phyloP scores from a whole-genome alignment of 2,888 invertebrate genomes.

The Apodemia hepburni region DNA sequence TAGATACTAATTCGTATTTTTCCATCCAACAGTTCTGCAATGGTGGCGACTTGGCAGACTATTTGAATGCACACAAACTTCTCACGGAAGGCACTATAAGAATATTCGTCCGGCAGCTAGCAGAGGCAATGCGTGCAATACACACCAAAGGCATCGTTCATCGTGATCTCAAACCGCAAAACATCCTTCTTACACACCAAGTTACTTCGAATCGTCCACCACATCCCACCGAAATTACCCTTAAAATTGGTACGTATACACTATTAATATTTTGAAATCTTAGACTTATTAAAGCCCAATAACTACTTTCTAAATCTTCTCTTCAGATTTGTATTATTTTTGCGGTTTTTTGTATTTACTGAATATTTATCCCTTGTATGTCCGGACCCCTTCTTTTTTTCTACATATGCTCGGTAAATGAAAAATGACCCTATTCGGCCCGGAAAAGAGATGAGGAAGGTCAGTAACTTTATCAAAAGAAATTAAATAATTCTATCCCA shows the following conservation, averaged over 20 bases:
- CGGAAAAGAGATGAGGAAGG: too few species aligned
- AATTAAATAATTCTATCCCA: too few species aligned
- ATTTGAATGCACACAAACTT: slow-evolving; percentile 95
- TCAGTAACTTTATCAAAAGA: too few species aligned
- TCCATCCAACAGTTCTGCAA: slow-evolving; percentile 91
- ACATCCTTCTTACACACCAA: slow-evolving; percentile 96
- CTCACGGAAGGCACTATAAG: slow-evolving; percentile 98
- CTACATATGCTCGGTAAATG: too few species aligned
- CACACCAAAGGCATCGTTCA: slow-evolving; percentile 99
- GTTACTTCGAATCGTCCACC: slow-evolving; percentile 82
- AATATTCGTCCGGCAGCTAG: slow-evolving; percentile 96
- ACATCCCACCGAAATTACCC: slow-evolving; percentile 89
- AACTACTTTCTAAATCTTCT: too few species aligned
- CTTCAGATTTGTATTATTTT: too few species aligned
- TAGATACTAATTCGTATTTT: slow-evolving; percentile 7
- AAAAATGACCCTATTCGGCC: too few species aligned
- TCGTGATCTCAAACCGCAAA: slow-evolving; percentile 99
- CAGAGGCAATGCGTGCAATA: slow-evolving; percentile 98
- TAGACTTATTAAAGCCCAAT: too few species aligned
- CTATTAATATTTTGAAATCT: not conserved
- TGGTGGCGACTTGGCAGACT: slow-evolving; percentile 99
- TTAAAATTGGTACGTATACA: slow-evolving; percentile 91
- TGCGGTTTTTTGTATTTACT: too few species aligned
- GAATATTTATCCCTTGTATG: too few species aligned
- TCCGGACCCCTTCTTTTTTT: too few species aligned